These are phyloP conservation scores for Adrianichthys oophorus DNA, from an alignment of 2,797 vertebrate genomes.

Conservation along the genomic window DNA sequence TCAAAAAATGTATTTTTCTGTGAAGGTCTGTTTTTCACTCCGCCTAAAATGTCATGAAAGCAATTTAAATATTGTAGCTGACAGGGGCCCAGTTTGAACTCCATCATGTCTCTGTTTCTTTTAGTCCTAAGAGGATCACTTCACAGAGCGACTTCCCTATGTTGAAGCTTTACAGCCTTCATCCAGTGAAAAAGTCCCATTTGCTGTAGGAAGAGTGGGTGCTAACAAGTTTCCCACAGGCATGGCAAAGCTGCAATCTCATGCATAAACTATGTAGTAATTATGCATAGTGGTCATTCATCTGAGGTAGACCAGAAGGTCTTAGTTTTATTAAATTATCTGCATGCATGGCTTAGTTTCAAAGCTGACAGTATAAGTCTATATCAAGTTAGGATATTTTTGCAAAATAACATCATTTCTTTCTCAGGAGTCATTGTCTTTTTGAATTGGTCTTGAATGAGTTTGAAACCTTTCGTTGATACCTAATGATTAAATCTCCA, in stretches of 20 bases:
- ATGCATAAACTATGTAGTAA: conserved; percentile 11
- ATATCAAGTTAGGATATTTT: conserved; percentile 2
- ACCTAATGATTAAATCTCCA: no score
- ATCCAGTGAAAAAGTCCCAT: conserved; percentile 32
- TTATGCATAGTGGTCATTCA: conserved; percentile 19
- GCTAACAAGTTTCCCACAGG: conserved; percentile 16
- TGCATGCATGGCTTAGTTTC: conserved; percentile 24
- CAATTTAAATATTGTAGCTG: background rate
- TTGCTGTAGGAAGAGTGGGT: conserved; percentile 28
- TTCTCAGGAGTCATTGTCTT: background rate
- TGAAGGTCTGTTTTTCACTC: no score
- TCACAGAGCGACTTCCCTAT: conserved; percentile 6
- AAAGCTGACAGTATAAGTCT: conserved; percentile 28
- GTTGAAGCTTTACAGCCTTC: conserved; percentile 9
- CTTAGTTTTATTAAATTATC: conserved; percentile 40
- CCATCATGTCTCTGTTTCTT: background rate
- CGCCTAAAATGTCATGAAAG: background rate
- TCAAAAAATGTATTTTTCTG: no score
- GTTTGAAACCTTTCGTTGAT: no score
- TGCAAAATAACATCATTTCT: background rate
- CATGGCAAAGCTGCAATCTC: conserved; percentile 7
- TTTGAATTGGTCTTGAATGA: background rate
- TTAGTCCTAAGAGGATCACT: conserved; percentile 2
- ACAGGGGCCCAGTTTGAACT: background rate
- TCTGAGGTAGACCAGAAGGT: conserved; percentile 29